A percentile compares a stretch with the other conserved stretches of the same genome.
phyloP scores from a whole-genome alignment of 2,888 invertebrate genomes.

The Ceriagrion tenellum region DNA sequence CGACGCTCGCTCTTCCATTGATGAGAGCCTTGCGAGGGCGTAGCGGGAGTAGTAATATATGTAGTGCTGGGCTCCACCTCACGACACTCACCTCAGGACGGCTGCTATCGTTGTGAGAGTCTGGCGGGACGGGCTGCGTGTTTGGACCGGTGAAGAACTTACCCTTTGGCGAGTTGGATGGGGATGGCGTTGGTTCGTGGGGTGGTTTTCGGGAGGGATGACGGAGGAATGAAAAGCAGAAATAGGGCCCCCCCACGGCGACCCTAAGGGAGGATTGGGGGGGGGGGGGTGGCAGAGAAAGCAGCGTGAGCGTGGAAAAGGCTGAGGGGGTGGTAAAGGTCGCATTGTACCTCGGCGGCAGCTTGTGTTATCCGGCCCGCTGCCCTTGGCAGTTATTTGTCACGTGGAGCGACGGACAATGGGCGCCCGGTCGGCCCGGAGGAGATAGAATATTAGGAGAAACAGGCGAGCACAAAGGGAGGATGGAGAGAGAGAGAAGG shows the following conservation, averaged over 20 bases:
- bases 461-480: neutral
- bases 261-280: neutral
- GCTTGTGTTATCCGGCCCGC: conserved; percentile 59
- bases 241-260: neutral
- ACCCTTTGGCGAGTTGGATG: neutral
- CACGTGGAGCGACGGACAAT: conserved; percentile 57
- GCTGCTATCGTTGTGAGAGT: neutral
- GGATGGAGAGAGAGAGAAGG: neutral
- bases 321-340: neutral
- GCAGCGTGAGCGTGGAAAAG: neutral
- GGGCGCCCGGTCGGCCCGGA: conserved; percentile 33
- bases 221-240: neutral
- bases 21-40: neutral
- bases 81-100: neutral
- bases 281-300: neutral
- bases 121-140: neutral
- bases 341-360: conserved; percentile 24
- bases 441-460: conserved; percentile 58
- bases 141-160: neutral
- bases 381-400: conserved; percentile 67
- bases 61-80: neutral
- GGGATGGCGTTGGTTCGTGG: neutral
- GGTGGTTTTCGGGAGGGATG: neutral
- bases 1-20: neutral
- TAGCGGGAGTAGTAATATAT: neutral